phyloP scores from a whole-genome alignment of 1,140 invertebrate species.

The Nixonia krombeini region DNA sequence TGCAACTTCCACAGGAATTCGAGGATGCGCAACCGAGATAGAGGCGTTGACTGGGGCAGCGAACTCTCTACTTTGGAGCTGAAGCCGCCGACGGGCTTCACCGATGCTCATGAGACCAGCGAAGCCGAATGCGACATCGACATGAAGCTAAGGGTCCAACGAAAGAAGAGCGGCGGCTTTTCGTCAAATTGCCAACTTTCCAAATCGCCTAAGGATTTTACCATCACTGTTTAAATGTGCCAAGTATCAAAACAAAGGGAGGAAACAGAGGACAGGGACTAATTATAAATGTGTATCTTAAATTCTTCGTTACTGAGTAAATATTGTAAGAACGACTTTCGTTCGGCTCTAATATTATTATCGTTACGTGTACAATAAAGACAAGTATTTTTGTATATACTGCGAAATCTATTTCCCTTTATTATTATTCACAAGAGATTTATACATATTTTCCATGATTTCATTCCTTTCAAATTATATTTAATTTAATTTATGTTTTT shows the following conservation, averaged over 20 bases:
- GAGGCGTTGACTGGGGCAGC: conserved; percentile 59
- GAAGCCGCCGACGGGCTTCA: conserved; percentile 68
- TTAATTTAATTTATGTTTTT: too few species aligned
- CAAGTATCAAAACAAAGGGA: conserved; percentile 57
- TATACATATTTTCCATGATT: too few species aligned
- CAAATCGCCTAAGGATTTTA: conserved; percentile 68
- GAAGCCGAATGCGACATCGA: conserved; percentile 71
- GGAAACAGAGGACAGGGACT: conserved; percentile 27
- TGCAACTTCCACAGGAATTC: conserved; percentile 44
- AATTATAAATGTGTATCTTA: conserved; percentile 39
- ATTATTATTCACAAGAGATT: too few species aligned
- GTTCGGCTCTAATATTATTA: conserved; percentile 48
- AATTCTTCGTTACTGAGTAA: conserved; percentile 29
- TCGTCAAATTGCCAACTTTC: conserved; percentile 61
- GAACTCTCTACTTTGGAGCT: conserved; percentile 66
- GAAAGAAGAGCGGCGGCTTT: conserved; percentile 51
- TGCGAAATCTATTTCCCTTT: not conserved
- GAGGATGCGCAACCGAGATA: conserved; percentile 23
- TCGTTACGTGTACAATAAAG: conserved; percentile 63
- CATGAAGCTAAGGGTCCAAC: conserved; percentile 63
- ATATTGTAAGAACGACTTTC: conserved; percentile 42
- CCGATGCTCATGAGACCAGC: conserved; percentile 67
- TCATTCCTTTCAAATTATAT: too few species aligned
- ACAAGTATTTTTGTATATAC: conserved; percentile 65
- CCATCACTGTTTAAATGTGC: conserved; percentile 69